Percentiles rank a stretch among this genome's conserved stretches.
These are phyloP conservation scores for Dicerorhinus sumatrensis DNA, from an alignment of 2,113 vertebrate genomes.

Conservation along the genomic window DNA sequence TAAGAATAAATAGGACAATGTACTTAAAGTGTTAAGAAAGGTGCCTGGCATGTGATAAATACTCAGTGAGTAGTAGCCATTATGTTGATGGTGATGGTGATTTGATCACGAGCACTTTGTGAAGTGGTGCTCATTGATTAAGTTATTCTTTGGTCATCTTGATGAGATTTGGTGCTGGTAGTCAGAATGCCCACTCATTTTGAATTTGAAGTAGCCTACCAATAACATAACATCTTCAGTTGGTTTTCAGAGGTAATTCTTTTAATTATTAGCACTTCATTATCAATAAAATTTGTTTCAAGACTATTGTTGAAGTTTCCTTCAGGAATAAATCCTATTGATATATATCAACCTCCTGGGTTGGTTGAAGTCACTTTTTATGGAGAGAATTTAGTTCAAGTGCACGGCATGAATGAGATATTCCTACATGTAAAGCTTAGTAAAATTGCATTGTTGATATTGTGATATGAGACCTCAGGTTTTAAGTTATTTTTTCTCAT, in stretches of 20 bases:
- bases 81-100: background rate
- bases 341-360: conserved; percentile 9
- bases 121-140: conserved; percentile 65
- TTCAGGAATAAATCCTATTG: conserved; percentile 29
- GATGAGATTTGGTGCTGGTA: conserved; percentile 67
- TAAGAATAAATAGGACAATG: background rate
- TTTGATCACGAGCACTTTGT: conserved; percentile 53
- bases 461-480: conserved; percentile 50
- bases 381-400: conserved; percentile 51
- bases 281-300: conserved; percentile 42
- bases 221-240: background rate
- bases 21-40: background rate
- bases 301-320: conserved; percentile 41
- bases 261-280: conserved; percentile 60
- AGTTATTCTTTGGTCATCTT: conserved; percentile 63
- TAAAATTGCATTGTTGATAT: conserved; percentile 41
- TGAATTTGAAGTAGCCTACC: background rate
- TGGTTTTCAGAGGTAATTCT: conserved; percentile 55
- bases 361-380: conserved; percentile 45
- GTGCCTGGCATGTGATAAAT: background rate
- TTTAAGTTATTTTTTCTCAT: conserved; percentile 66
- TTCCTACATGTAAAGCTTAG: conserved; percentile 54
- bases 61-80: background rate
- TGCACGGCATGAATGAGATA: conserved; percentile 39
- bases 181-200: conserved; percentile 58